phyloP scores from a whole-genome alignment of 30 jellyfish, hydroid and myxozoan genomes.

The Mastigias papua region DNA sequence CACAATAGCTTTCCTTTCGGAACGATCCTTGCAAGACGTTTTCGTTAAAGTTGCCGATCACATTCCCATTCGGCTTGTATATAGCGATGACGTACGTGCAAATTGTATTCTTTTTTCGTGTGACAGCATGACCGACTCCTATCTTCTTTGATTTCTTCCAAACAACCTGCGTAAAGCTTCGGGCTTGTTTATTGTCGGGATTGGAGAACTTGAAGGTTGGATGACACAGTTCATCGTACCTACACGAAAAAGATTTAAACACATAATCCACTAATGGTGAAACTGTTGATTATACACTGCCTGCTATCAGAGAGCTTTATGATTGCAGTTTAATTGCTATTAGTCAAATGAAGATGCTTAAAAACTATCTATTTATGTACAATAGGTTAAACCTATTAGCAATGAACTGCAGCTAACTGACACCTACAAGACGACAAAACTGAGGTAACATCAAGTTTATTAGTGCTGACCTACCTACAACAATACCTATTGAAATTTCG shows the following conservation, averaged over 20 bases:
- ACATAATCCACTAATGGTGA: not conserved
- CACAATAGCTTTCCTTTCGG: slow-evolving; percentile 24
- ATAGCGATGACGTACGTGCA: slow-evolving; percentile 72
- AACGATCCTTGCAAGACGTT: slow-evolving; percentile 71
- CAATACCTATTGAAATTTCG: too few species aligned
- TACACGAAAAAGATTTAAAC: not conserved
- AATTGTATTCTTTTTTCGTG: slow-evolving; percentile 50
- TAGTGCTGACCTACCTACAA: too few species aligned
- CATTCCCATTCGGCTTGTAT: slow-evolving; percentile 78
- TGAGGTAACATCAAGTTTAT: too few species aligned
- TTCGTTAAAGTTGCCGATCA: slow-evolving; percentile 34
- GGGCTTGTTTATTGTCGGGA: slow-evolving; percentile 70
- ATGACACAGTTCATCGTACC: slow-evolving; percentile 95
- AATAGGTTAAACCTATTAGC: too few species aligned
- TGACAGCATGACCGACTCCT: slow-evolving; percentile 76
- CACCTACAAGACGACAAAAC: too few species aligned
- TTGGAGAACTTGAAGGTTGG: slow-evolving; percentile 70
- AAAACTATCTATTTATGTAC: too few species aligned
- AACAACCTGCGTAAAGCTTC: slow-evolving; percentile 74
- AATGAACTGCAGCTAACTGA: too few species aligned
- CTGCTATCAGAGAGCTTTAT: too few species aligned
- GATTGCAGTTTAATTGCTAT: too few species aligned
- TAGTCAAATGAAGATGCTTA: too few species aligned
- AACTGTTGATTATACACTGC: too few species aligned
- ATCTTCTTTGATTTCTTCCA: slow-evolving; percentile 69